These are phyloP conservation scores for Thunnus thynnus DNA, from an alignment of 2,113 vertebrate species.

Conservation along the genomic window DNA sequence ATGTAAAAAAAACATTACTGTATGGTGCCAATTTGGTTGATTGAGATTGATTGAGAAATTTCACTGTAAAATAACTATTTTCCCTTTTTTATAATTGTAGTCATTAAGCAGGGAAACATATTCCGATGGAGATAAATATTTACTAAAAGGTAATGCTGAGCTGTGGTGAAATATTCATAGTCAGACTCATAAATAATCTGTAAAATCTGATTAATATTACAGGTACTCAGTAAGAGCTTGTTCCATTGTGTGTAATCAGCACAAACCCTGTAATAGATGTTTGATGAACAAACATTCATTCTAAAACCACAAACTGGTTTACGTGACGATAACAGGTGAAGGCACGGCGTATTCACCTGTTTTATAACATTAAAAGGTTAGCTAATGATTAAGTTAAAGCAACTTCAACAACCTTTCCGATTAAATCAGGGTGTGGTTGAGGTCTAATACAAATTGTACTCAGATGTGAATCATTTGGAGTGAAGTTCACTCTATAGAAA, in stretches of 20 bases:
- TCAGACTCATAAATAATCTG: neutral
- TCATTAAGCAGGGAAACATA: neutral
- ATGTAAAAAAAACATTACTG: too few relatives aligned
- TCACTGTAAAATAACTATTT: neutral
- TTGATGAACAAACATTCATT: slow-evolving; percentile 7
- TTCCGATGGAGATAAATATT: too few relatives aligned
- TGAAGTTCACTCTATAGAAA: slow-evolving; percentile 1
- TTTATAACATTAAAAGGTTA: slow-evolving; percentile 12
- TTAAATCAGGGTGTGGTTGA: slow-evolving; percentile 39
- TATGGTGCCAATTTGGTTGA: too few relatives aligned
- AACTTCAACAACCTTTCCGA: slow-evolving; percentile 5
- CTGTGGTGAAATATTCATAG: neutral
- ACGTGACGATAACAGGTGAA: slow-evolving; percentile 5
- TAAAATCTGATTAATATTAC: neutral
- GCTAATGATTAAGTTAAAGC: slow-evolving; percentile 51
- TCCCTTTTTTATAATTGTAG: neutral
- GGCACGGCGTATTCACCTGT: neutral
- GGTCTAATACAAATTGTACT: slow-evolving; percentile 15
- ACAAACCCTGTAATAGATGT: slow-evolving; percentile 16
- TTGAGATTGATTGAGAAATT: neutral
- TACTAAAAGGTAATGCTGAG: too few relatives aligned
- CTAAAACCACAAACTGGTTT: slow-evolving; percentile 14
- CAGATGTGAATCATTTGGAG: slow-evolving; percentile 18
- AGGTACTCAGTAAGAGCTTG: neutral
- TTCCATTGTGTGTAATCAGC: neutral